phyloP scores from a whole-genome alignment of 2,888 invertebrate species.

The Stenodera caucasica region DNA sequence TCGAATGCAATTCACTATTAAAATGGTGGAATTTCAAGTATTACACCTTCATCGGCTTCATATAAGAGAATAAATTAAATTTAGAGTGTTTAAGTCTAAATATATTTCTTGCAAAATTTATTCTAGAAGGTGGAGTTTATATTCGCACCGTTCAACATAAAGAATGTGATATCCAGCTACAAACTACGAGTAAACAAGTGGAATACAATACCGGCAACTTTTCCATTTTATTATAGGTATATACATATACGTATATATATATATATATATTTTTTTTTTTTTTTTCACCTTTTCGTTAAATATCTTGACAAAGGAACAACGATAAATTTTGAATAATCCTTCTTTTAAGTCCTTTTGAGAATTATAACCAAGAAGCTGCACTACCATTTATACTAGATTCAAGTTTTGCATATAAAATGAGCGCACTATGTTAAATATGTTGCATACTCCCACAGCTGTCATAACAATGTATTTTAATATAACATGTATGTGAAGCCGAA shows the following conservation, averaged over 20 bases:
- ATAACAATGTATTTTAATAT: conserved; percentile 53
- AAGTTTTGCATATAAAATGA: conserved; percentile 45
- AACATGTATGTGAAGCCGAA: conserved; percentile 47
- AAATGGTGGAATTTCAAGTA: conserved; percentile 32
- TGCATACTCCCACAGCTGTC: conserved; percentile 49
- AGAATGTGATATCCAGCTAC: conserved; percentile 9
- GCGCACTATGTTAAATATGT: conserved; percentile 47
- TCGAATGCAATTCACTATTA: not conserved
- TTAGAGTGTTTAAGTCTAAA: conserved; percentile 36
- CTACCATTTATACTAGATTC: conserved; percentile 25
- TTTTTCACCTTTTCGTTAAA: not conserved
- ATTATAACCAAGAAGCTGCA: conserved; percentile 6
- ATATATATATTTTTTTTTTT: not conserved
- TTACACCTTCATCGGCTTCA: conserved; percentile 35
- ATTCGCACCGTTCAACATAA: conserved; percentile 10
- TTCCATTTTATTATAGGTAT: no score
- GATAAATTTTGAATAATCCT: not conserved
- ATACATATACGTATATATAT: no score
- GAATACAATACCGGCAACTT: conserved; percentile 6
- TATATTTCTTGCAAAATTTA: conserved; percentile 39
- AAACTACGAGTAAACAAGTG: conserved; percentile 13
- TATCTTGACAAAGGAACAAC: not conserved
- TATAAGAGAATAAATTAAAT: conserved; percentile 43
- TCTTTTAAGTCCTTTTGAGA: not conserved
- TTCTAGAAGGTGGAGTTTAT: conserved; percentile 30